These are phyloP conservation scores for Crepidodera aurea DNA, from an alignment of 2,888 invertebrate species.

Conservation along the genomic window DNA sequence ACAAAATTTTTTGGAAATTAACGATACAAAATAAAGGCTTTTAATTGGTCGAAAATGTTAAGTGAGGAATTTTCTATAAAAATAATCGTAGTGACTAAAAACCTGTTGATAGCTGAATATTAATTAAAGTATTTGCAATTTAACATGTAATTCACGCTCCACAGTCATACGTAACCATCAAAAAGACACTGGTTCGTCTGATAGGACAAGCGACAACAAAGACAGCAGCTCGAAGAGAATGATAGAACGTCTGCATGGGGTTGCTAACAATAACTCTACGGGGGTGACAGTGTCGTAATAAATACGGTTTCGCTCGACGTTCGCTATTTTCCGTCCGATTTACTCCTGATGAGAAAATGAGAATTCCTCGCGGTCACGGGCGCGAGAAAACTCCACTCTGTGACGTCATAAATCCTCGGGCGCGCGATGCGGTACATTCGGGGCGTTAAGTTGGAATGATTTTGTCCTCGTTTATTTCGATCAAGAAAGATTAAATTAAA, in stretches of 20 bases:
- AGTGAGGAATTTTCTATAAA: too few species aligned
- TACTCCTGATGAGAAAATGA: conserved; percentile 62
- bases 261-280: conserved; percentile 61
- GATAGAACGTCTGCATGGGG: conserved; percentile 31
- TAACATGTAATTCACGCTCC: too few species aligned
- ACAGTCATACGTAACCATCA: neutral
- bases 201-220: neutral
- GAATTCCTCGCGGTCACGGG: conserved; percentile 56
- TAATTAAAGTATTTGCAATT: too few species aligned
- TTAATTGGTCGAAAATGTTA: too few species aligned
- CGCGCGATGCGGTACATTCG: conserved; percentile 28
- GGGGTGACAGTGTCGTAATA: conserved; percentile 60
- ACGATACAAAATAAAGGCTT: too few species aligned
- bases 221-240: neutral
- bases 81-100: too few species aligned
- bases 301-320: conserved; percentile 58
- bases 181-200: neutral
- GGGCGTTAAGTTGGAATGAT: conserved; percentile 38
- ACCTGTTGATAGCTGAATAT: too few species aligned
- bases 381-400: conserved; percentile 51
- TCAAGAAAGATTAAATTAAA: neutral
- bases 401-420: conserved; percentile 50
- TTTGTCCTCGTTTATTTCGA: conserved; percentile 33
- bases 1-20: too few species aligned
- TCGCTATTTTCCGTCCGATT: conserved; percentile 62